Conservation (phyloP, 92 coral and sea anemone genomes). For the Palythoa heliodiscus region DNA sequence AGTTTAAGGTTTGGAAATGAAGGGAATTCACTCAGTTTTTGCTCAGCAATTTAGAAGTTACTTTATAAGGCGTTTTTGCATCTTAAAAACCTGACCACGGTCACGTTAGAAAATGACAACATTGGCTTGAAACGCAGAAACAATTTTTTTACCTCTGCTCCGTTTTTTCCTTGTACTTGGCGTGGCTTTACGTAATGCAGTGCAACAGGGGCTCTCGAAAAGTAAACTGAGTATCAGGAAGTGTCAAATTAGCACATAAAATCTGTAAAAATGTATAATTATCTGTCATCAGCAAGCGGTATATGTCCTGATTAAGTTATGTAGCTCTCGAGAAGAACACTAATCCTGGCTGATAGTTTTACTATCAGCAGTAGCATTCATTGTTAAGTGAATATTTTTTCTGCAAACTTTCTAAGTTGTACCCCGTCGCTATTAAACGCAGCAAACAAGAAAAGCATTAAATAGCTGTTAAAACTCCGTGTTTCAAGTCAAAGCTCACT, state of each 20-base stretch:
- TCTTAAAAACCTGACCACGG: neutral
- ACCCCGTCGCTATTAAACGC: neutral
- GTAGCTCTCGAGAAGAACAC: constrained; percentile 17
- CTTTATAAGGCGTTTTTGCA: too few species aligned
- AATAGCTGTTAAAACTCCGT: neutral
- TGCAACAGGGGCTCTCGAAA: constrained; percentile 13
- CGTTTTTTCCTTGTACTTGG: neutral
- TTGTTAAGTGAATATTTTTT: neutral
- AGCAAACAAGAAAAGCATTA: neutral
- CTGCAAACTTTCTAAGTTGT: too few species aligned
- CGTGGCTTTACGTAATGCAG: neutral
- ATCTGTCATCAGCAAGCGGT: constrained; percentile 38
- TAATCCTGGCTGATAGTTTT: neutral
- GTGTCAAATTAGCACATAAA: constrained; percentile 44
- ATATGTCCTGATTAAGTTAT: constrained; percentile 15
- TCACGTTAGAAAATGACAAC: constrained; percentile 1
- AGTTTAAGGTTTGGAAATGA: too few species aligned
- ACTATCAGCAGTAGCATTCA: neutral
- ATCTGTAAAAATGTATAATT: constrained; percentile 33
- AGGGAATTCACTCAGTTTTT: too few species aligned
- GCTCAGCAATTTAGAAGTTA: too few species aligned
- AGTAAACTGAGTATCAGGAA: constrained; percentile 25
- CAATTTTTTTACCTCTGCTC: neutral
- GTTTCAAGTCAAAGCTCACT: too few species aligned
- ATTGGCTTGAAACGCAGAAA: neutral